Evolutionary conservation across 2,888 invertebrate genomes (phyloP).

Genomic region (Drosophila paracracens): DNA sequence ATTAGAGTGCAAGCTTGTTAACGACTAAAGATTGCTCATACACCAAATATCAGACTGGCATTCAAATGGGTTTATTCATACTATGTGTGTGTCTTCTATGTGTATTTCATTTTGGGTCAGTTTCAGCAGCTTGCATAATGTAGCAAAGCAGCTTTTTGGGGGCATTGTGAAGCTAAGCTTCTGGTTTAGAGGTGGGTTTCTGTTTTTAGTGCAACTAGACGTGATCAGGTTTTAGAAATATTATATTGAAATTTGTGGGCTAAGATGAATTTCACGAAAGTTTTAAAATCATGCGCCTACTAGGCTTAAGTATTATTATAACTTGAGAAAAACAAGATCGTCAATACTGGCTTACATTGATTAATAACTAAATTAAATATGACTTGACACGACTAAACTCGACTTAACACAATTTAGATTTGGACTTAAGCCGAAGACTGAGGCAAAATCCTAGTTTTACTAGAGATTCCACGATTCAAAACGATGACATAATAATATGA

Average conservation of each 20-base stretch:
- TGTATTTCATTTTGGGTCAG: constrained; percentile 46
- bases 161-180: neutral
- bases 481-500: neutral
- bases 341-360: neutral
- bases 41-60: constrained; percentile 33
- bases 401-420: neutral
- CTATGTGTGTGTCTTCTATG: neutral
- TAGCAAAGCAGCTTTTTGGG: constrained; percentile 29
- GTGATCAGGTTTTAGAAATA: neutral
- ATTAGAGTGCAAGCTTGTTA: constrained; percentile 78
- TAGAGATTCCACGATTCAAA: neutral
- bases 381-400: neutral
- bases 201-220: neutral
- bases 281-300: neutral
- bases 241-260: neutral
- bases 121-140: constrained; percentile 66
- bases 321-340: neutral
- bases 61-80: constrained; percentile 33
- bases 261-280: neutral
- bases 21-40: constrained; percentile 65
- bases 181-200: constrained; percentile 3
- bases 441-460: neutral
- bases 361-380: neutral
- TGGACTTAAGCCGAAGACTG: neutral
- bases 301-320: neutral